A percentile compares a stretch with the other conserved stretches of the same genome.
These are phyloP conservation scores for Drosophila arawakana DNA, from an alignment of 1,140 invertebrate species.

Conservation along the genomic window DNA sequence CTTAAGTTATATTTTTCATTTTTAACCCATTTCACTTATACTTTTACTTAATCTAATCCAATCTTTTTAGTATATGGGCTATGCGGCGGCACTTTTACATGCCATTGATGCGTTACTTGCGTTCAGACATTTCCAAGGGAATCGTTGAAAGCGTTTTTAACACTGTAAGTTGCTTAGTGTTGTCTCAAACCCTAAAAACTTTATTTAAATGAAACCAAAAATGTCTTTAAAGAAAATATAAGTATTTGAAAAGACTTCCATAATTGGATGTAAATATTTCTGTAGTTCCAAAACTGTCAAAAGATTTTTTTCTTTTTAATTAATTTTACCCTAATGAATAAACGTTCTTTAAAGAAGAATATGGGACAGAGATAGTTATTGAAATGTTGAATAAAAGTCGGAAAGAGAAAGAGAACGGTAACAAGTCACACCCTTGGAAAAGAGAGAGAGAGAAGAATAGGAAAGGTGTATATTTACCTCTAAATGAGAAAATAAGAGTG, in stretches of 20 bases:
- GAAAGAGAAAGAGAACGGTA: background rate
- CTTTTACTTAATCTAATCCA: background rate
- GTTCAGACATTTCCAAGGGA: conserved; percentile 88
- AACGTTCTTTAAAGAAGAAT: too few species aligned
- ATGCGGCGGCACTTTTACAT: conserved; percentile 89
- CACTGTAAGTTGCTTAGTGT: background rate
- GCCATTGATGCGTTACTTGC: conserved; percentile 90
- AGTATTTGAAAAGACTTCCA: too few species aligned
- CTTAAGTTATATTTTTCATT: background rate
- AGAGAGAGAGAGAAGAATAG: background rate
- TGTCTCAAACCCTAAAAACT: too few species aligned
- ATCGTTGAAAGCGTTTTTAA: conserved; percentile 41
- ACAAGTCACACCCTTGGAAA: background rate
- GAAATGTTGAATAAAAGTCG: too few species aligned
- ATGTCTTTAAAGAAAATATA: too few species aligned
- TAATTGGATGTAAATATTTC: too few species aligned
- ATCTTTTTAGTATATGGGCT: conserved; percentile 89
- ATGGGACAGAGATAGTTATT: background rate
- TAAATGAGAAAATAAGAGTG: background rate
- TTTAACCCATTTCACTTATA: background rate
- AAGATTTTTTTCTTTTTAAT: too few species aligned
- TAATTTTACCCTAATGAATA: too few species aligned
- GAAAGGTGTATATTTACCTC: background rate
- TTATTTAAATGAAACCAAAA: too few species aligned
- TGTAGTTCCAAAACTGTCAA: background rate